Evolutionary conservation across 2,797 vertebrate genomes (phyloP).

Genomic region (Mycteria americana): DNA sequence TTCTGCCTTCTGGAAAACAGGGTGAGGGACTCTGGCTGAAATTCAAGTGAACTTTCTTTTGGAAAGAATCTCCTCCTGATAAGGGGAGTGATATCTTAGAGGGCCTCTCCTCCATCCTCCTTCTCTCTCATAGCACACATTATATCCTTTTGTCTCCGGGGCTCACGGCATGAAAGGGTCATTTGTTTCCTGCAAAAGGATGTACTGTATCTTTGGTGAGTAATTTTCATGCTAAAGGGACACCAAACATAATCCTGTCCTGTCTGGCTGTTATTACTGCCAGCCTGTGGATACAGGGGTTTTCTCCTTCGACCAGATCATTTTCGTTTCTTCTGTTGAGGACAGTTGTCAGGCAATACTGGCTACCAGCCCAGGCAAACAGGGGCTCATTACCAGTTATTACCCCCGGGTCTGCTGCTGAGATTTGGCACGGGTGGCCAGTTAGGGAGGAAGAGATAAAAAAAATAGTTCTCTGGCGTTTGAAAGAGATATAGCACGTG

Average conservation of each 20-base stretch:
- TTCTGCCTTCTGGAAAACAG: neutral
- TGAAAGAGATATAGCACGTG: neutral
- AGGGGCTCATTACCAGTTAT: neutral
- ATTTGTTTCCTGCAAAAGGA: neutral
- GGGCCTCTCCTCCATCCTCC: neutral
- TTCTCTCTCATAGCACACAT: neutral
- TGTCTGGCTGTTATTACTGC: neutral
- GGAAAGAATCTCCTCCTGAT: neutral
- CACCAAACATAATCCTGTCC: neutral
- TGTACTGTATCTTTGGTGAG: neutral
- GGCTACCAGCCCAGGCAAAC: slow-evolving; percentile 12
- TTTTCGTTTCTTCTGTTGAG: neutral
- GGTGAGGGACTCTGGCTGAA: neutral
- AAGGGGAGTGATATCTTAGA: neutral
- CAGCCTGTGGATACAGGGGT: neutral
- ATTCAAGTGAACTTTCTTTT: neutral
- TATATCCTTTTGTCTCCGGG: neutral
- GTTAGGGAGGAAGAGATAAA: neutral
- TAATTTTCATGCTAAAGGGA: neutral
- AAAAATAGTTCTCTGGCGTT: neutral
- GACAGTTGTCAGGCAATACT: neutral
- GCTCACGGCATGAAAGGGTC: neutral
- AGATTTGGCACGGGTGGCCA: neutral
- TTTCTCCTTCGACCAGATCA: neutral
- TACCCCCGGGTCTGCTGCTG: neutral